Percentiles rank a stretch among this genome's conserved stretches.
Evolutionary conservation across 1,140 invertebrate species (phyloP).

Genomic region (Anastatus disparis): DNA sequence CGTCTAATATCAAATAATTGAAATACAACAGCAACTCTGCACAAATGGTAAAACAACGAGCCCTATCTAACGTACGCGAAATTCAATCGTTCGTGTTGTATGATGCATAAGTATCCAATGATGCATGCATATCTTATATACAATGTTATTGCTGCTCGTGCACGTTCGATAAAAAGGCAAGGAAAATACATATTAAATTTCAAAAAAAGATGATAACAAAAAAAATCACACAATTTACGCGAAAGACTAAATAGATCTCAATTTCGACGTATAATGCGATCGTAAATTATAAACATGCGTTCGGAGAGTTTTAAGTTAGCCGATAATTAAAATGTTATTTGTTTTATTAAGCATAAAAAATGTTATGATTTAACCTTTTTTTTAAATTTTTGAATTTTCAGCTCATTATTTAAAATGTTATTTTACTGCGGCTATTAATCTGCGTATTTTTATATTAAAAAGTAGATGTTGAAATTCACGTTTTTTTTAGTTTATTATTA

Average conservation of each 20-base stretch:
- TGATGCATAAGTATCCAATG: slow-evolving; percentile 17
- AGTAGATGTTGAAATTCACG: too few species aligned
- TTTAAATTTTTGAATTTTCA: too few species aligned
- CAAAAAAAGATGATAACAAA: too few species aligned
- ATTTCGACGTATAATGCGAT: background rate
- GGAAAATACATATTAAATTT: too few species aligned
- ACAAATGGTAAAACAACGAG: background rate
- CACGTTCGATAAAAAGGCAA: background rate
- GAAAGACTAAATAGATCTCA: slow-evolving; percentile 4
- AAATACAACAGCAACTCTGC: background rate
- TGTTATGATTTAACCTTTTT: too few species aligned
- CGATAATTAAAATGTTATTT: background rate
- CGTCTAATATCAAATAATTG: too few species aligned
- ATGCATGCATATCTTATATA: background rate
- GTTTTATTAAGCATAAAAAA: background rate
- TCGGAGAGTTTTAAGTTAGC: background rate
- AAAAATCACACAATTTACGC: background rate
- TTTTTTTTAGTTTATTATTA: too few species aligned
- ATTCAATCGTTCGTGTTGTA: slow-evolving; percentile 12
- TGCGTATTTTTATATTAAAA: too few species aligned
- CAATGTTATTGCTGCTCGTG: background rate
- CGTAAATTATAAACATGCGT: too few species aligned
- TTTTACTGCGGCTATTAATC: too few species aligned
- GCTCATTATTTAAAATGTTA: too few species aligned
- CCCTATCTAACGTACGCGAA: slow-evolving; percentile 20